Conservation (phyloP, 1,140 invertebrate species). For the Macrobrachium nipponense region DNA sequence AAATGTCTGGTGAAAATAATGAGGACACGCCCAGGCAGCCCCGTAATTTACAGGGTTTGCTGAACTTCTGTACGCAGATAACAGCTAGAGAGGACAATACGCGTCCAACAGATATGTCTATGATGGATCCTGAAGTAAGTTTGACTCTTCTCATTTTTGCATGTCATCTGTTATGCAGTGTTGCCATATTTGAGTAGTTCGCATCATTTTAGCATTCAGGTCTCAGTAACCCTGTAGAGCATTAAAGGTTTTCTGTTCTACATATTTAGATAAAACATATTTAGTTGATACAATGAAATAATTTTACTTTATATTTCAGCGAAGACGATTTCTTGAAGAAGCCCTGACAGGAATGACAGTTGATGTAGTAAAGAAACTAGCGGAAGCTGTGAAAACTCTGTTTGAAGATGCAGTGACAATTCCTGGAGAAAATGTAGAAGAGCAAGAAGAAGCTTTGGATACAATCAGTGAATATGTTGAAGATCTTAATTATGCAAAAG, state of each 20-base stretch:
- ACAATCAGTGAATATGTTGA: conserved; percentile 76
- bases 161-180: no score
- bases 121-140: conserved; percentile 42
- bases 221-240: no score
- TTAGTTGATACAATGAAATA: conserved; percentile 6
- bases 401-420: conserved; percentile 71
- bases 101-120: neutral
- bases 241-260: no score
- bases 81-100: conserved; percentile 55
- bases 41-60: conserved; percentile 50
- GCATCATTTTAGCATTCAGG: no score
- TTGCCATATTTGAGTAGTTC: no score
- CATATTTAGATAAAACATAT: neutral
- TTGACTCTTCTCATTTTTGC: no score
- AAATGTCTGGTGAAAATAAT: conserved; percentile 32
- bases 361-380: conserved; percentile 76
- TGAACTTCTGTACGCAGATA: conserved; percentile 57
- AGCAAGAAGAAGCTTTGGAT: conserved; percentile 74
- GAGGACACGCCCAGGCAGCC: conserved; percentile 12
- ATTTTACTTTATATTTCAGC: conserved; percentile 70
- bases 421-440: conserved; percentile 72
- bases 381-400: conserved; percentile 74
- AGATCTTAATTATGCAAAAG: conserved; percentile 80
- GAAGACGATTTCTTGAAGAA: conserved; percentile 77
- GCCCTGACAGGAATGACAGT: conserved; percentile 77